phyloP scores from a whole-genome alignment of 2,797 vertebrate genomes.

The Nothura maculosa region DNA sequence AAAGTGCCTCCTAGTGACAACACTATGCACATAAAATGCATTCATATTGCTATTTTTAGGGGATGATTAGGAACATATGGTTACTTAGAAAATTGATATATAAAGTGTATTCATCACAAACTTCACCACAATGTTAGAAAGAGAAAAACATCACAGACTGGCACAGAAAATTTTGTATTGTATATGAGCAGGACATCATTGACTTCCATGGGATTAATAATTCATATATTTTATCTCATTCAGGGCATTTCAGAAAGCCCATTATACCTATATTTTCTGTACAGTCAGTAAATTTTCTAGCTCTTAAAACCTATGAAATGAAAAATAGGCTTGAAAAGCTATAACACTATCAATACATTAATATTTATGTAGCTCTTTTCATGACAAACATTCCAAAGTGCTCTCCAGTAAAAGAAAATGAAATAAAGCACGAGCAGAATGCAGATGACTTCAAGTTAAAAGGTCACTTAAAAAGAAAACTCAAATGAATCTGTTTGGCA shows the following conservation, averaged over 20 bases:
- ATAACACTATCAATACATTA: constrained; percentile 81
- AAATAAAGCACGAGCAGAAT: constrained; percentile 75
- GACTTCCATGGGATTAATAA: constrained; percentile 78
- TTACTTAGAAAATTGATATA: background rate
- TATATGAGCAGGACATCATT: constrained; percentile 52
- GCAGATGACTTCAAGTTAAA: constrained; percentile 56
- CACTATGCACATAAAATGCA: background rate
- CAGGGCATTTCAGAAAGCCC: constrained; percentile 72
- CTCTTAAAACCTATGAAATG: constrained; percentile 79
- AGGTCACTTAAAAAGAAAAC: constrained; percentile 66
- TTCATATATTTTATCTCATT: constrained; percentile 79
- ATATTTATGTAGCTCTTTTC: constrained; percentile 82
- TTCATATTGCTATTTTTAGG: constrained; percentile 8
- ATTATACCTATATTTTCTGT: constrained; percentile 80
- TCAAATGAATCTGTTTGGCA: constrained; percentile 27
- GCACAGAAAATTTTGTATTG: constrained; percentile 40
- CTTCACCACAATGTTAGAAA: background rate
- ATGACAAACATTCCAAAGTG: constrained; percentile 78
- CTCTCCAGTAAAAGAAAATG: constrained; percentile 71
- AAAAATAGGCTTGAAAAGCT: constrained; percentile 79
- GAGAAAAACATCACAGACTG: background rate
- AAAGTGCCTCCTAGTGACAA: background rate
- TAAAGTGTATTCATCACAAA: background rate
- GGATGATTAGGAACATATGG: background rate
- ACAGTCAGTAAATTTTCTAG: constrained; percentile 81